Conservation (phyloP, 2,888 invertebrate genomes). For the Spatulosminthurus flaviceps region DNA sequence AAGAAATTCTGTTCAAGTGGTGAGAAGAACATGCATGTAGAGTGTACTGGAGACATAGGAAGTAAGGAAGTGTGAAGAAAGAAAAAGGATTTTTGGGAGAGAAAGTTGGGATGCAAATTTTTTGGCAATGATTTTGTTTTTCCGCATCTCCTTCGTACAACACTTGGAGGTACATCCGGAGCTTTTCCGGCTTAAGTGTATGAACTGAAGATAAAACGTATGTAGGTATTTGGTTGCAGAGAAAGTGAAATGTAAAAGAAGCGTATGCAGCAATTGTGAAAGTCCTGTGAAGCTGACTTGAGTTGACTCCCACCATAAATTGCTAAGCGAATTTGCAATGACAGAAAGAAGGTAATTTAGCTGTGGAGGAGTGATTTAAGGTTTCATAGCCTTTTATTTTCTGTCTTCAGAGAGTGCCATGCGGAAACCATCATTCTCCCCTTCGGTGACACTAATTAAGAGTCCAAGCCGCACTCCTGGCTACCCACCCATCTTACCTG, state of each 20-base stretch:
- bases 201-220: too few species aligned
- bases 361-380: constrained; percentile 56
- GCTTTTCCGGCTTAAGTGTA: too few species aligned
- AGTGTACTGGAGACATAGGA: too few species aligned
- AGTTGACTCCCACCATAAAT: constrained; percentile 51
- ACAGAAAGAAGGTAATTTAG: constrained; percentile 56
- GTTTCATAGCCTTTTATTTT: constrained; percentile 59
- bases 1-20: too few species aligned
- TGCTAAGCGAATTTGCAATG: constrained; percentile 51
- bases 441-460: constrained; percentile 57
- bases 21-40: too few species aligned
- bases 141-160: too few species aligned
- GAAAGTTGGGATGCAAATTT: too few species aligned
- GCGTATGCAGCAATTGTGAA: constrained; percentile 26
- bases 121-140: too few species aligned
- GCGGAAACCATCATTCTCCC: constrained; percentile 56
- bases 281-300: constrained; percentile 40
- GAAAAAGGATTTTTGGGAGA: too few species aligned
- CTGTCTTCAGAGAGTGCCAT: constrained; percentile 50
- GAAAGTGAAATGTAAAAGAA: constrained; percentile 9
- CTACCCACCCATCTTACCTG: constrained; percentile 27
- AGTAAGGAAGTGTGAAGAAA: too few species aligned
- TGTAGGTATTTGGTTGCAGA: too few species aligned
- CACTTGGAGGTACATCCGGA: too few species aligned
- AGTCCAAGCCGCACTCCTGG: constrained; percentile 47